Evolutionary conservation across 2,888 invertebrate genomes (phyloP), one percentile per base, ranked within the genome.

Genomic region (Odontocerum albicorne): DNA sequence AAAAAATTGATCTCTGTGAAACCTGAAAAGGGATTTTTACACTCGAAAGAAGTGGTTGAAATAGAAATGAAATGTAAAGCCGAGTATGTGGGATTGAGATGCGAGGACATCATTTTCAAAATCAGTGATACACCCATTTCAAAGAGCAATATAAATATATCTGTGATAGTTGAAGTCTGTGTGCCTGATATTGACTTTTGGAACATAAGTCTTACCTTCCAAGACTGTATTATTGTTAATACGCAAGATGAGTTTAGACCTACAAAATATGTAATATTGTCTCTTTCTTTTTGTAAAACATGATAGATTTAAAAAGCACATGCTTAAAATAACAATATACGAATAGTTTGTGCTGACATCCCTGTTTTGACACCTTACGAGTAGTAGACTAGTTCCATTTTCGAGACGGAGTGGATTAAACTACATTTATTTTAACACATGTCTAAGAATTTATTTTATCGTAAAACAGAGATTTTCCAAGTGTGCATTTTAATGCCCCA

Each of bases 171-270:
- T 7, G 36, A 44, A 4, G 43, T 43, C 15, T 21, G 33, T 12
- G 8, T 44, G 4, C 43, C 51, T 1, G 51, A 51, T 44, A 13
- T 51, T 13, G 36, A 43, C n/a, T 22, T 47, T 27, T 16, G 3
- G 12, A 43, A 51, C n/a, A 10, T 4, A 15, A 12, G n/a, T 4
- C n/a, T 12, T 6, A 44, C 39, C 8, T 51, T 51, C 17, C 13
- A 43, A 35, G 51, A 51, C 15, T 51, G 51, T 13, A 16, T 36
- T 6, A 44, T 51, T 17, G 43, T 44, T 3, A 10, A 51, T 13
- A 10, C 13, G 16, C 22, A 35, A 12, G 44, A 22, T 13, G 43
- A 44, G 4, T 51, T 21, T 22, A 17, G 12, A 16, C 4, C 43
- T 12, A 44, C 35, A 7, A n/a, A 19, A 33, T 33, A 44, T 15